A percentile compares a stretch with the other conserved stretches of the same genome.
phyloP scores from a whole-genome alignment of 2,113 vertebrate species.

The Myotis davidii region DNA sequence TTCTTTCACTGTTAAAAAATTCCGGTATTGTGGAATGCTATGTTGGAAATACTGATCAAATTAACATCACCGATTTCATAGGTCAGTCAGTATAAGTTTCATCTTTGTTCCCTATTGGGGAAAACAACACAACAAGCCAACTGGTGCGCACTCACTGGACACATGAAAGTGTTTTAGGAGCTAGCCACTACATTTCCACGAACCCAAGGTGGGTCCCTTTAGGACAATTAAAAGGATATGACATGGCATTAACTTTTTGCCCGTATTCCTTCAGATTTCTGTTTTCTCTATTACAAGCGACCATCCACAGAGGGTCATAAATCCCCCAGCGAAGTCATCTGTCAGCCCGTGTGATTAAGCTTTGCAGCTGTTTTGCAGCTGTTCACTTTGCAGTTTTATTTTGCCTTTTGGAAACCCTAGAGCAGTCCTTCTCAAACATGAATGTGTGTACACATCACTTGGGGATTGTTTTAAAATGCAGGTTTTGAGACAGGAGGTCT shows the following conservation, averaged over 20 bases:
- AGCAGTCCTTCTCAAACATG: neutral
- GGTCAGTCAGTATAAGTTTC: neutral
- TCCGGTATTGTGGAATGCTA: neutral
- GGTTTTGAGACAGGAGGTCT: neutral
- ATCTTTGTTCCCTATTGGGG: neutral
- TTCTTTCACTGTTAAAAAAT: neutral
- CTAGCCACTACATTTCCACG: neutral
- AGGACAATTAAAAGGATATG: neutral
- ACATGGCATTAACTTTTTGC: neutral
- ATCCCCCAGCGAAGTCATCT: slow-evolving; percentile 51
- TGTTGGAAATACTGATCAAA: neutral
- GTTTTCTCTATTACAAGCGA: slow-evolving; percentile 51
- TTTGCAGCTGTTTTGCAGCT: slow-evolving; percentile 85
- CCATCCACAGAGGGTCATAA: slow-evolving; percentile 67
- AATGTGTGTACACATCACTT: neutral
- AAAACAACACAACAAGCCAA: neutral
- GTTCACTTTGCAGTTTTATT: slow-evolving; percentile 54
- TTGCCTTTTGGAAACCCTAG: slow-evolving; percentile 59
- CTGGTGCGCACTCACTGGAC: neutral
- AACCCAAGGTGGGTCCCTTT: neutral
- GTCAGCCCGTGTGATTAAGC: neutral
- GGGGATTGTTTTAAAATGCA: slow-evolving; percentile 38
- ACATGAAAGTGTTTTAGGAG: neutral
- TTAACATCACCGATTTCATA: neutral
- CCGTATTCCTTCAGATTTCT: slow-evolving; percentile 43